These are phyloP conservation scores for Dorcus parallelipipedus DNA, from an alignment of 2,888 invertebrate genomes.

Conservation along the genomic window DNA sequence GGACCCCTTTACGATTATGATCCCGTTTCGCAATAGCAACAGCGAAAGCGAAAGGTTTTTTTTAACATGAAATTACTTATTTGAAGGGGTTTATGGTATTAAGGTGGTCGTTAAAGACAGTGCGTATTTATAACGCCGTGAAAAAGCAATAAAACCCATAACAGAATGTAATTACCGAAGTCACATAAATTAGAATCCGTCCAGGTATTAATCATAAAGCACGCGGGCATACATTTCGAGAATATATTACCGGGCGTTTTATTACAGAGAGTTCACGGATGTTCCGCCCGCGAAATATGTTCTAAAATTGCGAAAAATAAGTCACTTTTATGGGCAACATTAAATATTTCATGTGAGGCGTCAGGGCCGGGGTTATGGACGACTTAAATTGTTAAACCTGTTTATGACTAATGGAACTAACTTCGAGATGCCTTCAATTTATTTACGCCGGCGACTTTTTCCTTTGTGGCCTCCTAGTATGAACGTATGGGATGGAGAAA, in stretches of 20 bases:
- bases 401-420: constrained; percentile 34
- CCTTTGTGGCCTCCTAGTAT: constrained; percentile 7
- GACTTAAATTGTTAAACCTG: constrained; percentile 35
- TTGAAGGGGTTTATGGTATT: no score
- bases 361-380: constrained; percentile 28
- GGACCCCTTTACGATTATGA: no score
- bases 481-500: constrained; percentile 8
- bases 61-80: no score
- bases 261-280: neutral
- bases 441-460: constrained; percentile 22
- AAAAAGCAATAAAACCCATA: constrained; percentile 6
- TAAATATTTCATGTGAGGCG: constrained; percentile 28
- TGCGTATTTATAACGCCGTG: constrained; percentile 6
- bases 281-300: constrained; percentile 13
- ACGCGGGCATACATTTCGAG: neutral
- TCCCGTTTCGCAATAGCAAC: no score
- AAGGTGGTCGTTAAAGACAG: no score
- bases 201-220: neutral
- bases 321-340: constrained; percentile 25
- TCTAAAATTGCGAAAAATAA: constrained; percentile 20
- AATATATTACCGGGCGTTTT: constrained; percentile 1
- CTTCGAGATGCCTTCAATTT: constrained; percentile 30
- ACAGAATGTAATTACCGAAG: constrained; percentile 6
- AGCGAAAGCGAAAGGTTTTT: no score
- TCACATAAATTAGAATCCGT: neutral